These are phyloP conservation scores for Hypanus sabinus DNA, from an alignment of 2,113 vertebrate species.

Conservation along the genomic window DNA sequence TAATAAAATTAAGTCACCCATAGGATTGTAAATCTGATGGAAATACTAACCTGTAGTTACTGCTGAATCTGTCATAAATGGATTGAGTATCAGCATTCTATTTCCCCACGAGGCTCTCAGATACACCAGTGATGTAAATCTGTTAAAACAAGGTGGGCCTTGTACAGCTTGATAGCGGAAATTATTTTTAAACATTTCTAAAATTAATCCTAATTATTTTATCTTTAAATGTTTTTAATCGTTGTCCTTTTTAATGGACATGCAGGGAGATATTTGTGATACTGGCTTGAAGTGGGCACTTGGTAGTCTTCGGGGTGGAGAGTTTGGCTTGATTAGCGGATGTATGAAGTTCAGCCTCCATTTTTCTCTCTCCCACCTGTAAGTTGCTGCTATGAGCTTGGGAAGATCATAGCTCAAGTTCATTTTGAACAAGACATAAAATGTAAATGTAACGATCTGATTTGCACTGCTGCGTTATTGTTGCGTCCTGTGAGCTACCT, in stretches of 20 bases:
- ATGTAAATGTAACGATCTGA: not conserved
- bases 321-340: not conserved
- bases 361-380: not conserved
- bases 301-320: not conserved
- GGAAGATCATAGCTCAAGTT: not conserved
- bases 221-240: conserved; percentile 1
- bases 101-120: not conserved
- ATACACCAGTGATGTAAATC: conserved; percentile 12
- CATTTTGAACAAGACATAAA: not conserved
- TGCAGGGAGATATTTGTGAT: not conserved
- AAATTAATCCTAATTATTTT: conserved; percentile 27
- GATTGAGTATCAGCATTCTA: not conserved
- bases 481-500: not conserved
- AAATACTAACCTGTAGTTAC: conserved; percentile 20
- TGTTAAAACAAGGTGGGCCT: not conserved
- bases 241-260: not conserved
- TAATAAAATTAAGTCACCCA: not conserved
- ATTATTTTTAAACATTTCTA: conserved; percentile 36
- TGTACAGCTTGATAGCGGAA: not conserved
- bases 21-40: conserved; percentile 25
- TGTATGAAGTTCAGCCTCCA: not conserved
- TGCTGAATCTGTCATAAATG: not conserved
- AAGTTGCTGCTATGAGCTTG: conserved; percentile 14
- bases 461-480: not conserved
- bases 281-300: not conserved